A percentile compares a stretch with the other conserved stretches of the same genome.
These are phyloP conservation scores for Silvanus unidentatus DNA, from an alignment of 2,888 invertebrate genomes.

Conservation along the genomic window DNA sequence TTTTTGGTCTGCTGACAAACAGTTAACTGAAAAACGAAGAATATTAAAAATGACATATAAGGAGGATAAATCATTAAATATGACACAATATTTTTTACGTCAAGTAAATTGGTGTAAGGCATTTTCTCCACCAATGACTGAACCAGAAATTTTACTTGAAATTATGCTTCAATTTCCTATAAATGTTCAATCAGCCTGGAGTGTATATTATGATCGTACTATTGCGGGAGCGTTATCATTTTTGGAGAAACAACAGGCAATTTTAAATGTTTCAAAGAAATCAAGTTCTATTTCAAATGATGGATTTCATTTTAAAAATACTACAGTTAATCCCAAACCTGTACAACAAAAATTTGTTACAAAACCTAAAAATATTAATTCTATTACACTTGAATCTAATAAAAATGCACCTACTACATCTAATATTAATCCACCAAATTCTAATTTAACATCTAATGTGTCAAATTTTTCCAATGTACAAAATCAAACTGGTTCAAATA, in stretches of 20 bases:
- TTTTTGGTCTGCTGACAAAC: background rate
- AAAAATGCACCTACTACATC: no score
- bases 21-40: background rate
- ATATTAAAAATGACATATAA: background rate
- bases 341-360: no score
- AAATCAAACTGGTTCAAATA: no score
- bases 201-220: background rate
- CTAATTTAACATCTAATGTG: no score
- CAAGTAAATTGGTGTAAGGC: background rate
- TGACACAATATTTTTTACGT: background rate
- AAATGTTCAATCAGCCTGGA: conserved; percentile 1
- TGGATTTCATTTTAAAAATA: no score
- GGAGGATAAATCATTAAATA: background rate
- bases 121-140: conserved; percentile 2
- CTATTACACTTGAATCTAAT: no score
- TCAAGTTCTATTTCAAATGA: no score
- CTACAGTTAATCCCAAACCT: no score
- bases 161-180: background rate
- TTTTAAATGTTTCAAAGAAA: no score
- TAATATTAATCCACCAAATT: no score
- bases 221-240: conserved; percentile 1
- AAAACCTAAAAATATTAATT: no score
- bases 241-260: background rate
- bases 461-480: no score
- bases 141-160: conserved; percentile 1